These are phyloP conservation scores for Meghimatium bilineatum DNA, from an alignment of 2,888 invertebrate species.

Conservation along the genomic window DNA sequence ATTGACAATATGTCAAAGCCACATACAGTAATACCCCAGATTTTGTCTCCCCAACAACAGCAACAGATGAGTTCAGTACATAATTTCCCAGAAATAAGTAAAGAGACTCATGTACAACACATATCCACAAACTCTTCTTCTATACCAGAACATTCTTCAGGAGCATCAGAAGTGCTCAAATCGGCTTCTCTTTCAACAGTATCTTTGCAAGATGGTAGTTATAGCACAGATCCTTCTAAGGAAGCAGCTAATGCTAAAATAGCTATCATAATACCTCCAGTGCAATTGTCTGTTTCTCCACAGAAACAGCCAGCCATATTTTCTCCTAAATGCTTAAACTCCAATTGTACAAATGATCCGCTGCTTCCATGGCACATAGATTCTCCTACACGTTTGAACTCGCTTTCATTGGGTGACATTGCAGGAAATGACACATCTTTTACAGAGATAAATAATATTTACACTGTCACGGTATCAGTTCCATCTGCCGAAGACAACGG, in stretches of 20 bases:
- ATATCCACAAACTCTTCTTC: not conserved
- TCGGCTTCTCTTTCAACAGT: not conserved
- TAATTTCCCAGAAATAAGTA: not conserved
- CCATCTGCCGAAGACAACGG: not conserved
- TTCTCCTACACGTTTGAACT: not conserved
- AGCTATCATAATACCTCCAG: not conserved
- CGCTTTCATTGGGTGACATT: not conserved
- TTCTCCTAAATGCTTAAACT: not conserved
- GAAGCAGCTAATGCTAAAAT: not conserved
- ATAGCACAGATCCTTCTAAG: not conserved
- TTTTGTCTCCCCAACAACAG: not conserved
- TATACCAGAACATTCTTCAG: not conserved
- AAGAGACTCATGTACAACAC: not conserved
- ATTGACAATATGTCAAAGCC: not conserved
- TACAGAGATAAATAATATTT: not conserved
- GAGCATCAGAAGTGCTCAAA: not conserved
- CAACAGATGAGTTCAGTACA: not conserved
- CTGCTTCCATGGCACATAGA: constrained; percentile 32
- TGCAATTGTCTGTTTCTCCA: not conserved
- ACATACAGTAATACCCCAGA: not conserved
- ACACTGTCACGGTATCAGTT: constrained; percentile 21
- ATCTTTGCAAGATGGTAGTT: no score
- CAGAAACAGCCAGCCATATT: not conserved
- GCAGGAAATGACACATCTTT: not conserved
- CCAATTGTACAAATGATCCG: constrained; percentile 1